Evolutionary conservation across 2,797 vertebrate species (phyloP), one percentile per base, ranked within the genome.

Genomic region (Anguilla marmorata): DNA sequence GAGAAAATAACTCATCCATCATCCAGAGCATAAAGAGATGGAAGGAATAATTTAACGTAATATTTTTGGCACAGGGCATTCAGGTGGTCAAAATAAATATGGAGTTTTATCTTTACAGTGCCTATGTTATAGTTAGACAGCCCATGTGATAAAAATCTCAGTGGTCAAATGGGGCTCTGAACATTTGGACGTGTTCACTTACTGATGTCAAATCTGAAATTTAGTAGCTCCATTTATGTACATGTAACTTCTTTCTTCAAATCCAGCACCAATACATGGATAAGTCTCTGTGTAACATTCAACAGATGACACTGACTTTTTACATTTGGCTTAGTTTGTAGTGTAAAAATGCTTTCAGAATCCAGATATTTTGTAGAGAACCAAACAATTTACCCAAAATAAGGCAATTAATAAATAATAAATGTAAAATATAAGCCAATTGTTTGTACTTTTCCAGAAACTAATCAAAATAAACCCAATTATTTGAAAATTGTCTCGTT

Each of bases 401-500:
- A 54, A 72, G 50, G 12, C 58, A 84, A 84, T 84, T 60, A 85
- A 58, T 85, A 52, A 56, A 85, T n/a, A 6, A 87, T 84, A 48
- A 88, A 52, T 86, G 82, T 87, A 87, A 87, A 90, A 88, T 89
- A 63, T 86, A 52, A 89, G 48, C 37, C 41, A 84, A 87, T 76
- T 79, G 88, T 90, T 84, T 87, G 84, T 85, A 87, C 21, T 79
- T 56, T 85, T 88, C 45, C 66, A 69, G 87, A 72, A 21, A 66
- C 56, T 85, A 48, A 33, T 85, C 30, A 83, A 74, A 89, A 89
- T 89, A 90, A 90, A 89, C 85, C 85, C 69, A 86, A 12, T 84
- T 14, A 88, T 85, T 86, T 50, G 56, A 86, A 69, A 87, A 69
- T 76, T 0, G 0, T 54, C 24, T 50, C 41, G 66, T 79, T 89